Conservation (phyloP, 2,797 vertebrate species). For the Sebastes umbrosus region DNA sequence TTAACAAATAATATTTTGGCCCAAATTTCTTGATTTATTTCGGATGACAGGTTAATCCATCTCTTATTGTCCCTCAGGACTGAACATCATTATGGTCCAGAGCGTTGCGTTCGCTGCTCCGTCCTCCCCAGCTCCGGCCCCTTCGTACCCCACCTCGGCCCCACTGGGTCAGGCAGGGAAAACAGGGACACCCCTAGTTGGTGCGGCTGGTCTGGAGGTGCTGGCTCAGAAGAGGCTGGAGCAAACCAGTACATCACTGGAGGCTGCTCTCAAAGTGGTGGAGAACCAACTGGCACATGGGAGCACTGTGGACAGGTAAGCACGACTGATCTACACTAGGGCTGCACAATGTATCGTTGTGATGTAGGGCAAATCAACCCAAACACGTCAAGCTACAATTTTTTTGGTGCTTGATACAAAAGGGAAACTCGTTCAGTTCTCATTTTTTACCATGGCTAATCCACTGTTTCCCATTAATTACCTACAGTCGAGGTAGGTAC, state of each 20-base stretch:
- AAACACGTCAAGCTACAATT: too few species aligned
- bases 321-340: neutral
- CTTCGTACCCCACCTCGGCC: neutral
- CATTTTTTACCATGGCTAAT: too few species aligned
- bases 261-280: constrained; percentile 83
- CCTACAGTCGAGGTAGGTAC: too few species aligned
- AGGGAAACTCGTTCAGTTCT: too few species aligned
- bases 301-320: constrained; percentile 82
- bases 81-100: constrained; percentile 47
- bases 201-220: constrained; percentile 32
- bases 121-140: constrained; percentile 31
- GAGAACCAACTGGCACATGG: constrained; percentile 85
- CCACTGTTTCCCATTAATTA: too few species aligned
- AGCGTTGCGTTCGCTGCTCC: constrained; percentile 56
- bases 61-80: constrained; percentile 13
- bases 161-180: constrained; percentile 1
- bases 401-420: too few species aligned
- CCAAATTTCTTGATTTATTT: neutral
- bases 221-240: constrained; percentile 86
- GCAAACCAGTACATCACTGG: constrained; percentile 87
- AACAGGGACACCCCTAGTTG: constrained; percentile 1
- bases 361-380: neutral
- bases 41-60: neutral
- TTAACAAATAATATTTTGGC: neutral
- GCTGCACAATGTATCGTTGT: neutral